phyloP scores from a whole-genome alignment of 2,797 vertebrate species.

The Rhadinocentrus ornatus region DNA sequence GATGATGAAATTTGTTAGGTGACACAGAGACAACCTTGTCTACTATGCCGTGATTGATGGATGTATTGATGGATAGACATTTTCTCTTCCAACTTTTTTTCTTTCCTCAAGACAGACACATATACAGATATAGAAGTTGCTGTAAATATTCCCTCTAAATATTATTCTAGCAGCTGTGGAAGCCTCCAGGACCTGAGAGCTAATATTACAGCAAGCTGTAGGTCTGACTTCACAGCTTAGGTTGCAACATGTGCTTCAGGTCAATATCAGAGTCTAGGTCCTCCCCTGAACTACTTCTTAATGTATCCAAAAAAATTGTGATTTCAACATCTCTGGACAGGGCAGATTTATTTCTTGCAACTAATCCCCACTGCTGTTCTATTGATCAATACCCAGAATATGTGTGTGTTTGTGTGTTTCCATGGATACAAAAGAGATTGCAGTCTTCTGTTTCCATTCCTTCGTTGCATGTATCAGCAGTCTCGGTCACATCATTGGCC shows the following conservation, averaged over 20 bases:
- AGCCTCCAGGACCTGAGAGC: constrained; percentile 47
- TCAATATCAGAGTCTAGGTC: constrained; percentile 49
- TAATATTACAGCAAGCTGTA: constrained; percentile 49
- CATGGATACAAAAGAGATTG: constrained; percentile 20
- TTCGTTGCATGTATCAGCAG: constrained; percentile 13
- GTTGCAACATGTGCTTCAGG: constrained; percentile 30
- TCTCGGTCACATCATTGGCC: constrained; percentile 21
- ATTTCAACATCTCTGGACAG: constrained; percentile 44
- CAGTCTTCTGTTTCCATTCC: constrained; percentile 37
- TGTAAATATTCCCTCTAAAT: constrained; percentile 69
- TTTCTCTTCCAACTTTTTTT: no score
- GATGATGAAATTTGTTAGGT: constrained; percentile 38
- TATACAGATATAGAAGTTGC: constrained; percentile 56
- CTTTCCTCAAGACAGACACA: constrained; percentile 44
- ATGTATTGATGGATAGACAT: constrained; percentile 35
- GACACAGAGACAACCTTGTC: constrained; percentile 21
- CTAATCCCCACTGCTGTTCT: constrained; percentile 33
- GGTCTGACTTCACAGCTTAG: constrained; percentile 49
- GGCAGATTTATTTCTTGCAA: constrained; percentile 37
- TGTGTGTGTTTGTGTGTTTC: constrained; percentile 15
- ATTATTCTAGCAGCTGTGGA: constrained; percentile 62
- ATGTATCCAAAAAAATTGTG: constrained; percentile 58
- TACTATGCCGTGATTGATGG: constrained; percentile 26
- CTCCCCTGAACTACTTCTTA: constrained; percentile 44
- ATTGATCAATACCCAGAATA: constrained; percentile 54